Conservation (phyloP, 2,888 invertebrate species). For the Macroteleia sp. region DNA sequence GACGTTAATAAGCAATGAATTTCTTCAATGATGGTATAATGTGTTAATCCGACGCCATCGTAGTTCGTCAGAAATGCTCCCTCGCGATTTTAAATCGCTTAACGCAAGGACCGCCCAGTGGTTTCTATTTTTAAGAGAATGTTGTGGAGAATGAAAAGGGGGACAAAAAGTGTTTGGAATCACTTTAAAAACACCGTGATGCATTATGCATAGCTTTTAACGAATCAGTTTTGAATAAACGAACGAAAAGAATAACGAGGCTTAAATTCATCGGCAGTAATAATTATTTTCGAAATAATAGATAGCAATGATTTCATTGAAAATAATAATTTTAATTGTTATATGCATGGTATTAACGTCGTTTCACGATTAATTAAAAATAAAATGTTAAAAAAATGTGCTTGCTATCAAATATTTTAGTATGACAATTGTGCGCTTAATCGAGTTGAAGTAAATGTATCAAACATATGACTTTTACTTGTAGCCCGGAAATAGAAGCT, state of each 20-base stretch:
- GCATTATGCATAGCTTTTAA: constrained; percentile 63
- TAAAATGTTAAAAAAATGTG: no score
- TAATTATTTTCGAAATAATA: constrained; percentile 19
- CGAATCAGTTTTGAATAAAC: constrained; percentile 55
- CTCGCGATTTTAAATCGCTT: constrained; percentile 71
- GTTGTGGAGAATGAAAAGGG: constrained; percentile 58
- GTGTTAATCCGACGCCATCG: constrained; percentile 69
- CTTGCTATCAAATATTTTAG: no score
- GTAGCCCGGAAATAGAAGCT: constrained; percentile 85
- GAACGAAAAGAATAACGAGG: constrained; percentile 19
- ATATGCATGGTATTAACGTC: no score
- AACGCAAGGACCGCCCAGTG: constrained; percentile 66
- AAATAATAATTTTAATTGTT: no score
- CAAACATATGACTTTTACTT: constrained; percentile 84
- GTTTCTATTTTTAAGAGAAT: constrained; percentile 67
- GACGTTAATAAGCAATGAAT: constrained; percentile 65
- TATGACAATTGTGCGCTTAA: no score
- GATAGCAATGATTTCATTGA: no score
- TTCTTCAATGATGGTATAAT: constrained; percentile 66
- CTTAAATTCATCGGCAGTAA: constrained; percentile 30
- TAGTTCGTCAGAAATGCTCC: constrained; percentile 66
- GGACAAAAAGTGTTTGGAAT: constrained; percentile 64
- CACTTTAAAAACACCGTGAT: constrained; percentile 63
- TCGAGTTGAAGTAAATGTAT: constrained; percentile 86
- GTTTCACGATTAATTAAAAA: no score